phyloP scores from a whole-genome alignment of 2,888 invertebrate genomes.

The Bruchidius siliquastri region DNA sequence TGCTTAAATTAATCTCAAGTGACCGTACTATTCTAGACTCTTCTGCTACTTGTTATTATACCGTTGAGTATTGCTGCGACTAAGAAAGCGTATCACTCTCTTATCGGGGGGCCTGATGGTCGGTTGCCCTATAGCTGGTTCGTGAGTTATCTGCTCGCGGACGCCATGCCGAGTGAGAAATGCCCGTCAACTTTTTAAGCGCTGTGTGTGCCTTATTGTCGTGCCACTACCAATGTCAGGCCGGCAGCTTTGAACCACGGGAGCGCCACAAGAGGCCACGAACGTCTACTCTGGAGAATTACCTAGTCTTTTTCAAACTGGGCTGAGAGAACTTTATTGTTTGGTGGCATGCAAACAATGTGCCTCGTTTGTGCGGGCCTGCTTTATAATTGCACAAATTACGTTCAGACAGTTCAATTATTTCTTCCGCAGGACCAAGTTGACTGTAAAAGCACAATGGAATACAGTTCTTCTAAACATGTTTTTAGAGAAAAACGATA shows the following conservation, averaged over 20 bases:
- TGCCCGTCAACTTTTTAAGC: slow-evolving; percentile 14
- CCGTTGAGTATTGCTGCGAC: background rate
- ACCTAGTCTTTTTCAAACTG: background rate
- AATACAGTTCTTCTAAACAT: too few relatives aligned
- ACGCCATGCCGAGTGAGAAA: slow-evolving; percentile 30
- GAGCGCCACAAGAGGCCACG: slow-evolving; percentile 27
- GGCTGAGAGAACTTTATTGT: background rate
- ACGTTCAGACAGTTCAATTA: too few relatives aligned
- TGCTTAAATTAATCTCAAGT: too few relatives aligned
- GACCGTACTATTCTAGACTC: background rate
- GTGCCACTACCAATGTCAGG: slow-evolving; percentile 17
- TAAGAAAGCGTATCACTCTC: slow-evolving; percentile 21
- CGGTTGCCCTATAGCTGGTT: slow-evolving; percentile 20
- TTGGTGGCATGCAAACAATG: background rate
- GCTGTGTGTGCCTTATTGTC: slow-evolving; percentile 11
- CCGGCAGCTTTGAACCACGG: slow-evolving; percentile 23
- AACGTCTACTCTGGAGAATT: background rate
- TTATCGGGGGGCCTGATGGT: slow-evolving; percentile 21
- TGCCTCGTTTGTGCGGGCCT: background rate
- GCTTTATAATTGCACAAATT: background rate
- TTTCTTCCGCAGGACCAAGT: too few relatives aligned
- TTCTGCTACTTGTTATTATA: background rate
- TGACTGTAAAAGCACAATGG: too few relatives aligned
- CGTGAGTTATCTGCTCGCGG: slow-evolving; percentile 19
- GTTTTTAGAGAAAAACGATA: too few relatives aligned